Evolutionary conservation across 1,140 invertebrate genomes (phyloP).

Genomic region (Panulirus ornatus): DNA sequence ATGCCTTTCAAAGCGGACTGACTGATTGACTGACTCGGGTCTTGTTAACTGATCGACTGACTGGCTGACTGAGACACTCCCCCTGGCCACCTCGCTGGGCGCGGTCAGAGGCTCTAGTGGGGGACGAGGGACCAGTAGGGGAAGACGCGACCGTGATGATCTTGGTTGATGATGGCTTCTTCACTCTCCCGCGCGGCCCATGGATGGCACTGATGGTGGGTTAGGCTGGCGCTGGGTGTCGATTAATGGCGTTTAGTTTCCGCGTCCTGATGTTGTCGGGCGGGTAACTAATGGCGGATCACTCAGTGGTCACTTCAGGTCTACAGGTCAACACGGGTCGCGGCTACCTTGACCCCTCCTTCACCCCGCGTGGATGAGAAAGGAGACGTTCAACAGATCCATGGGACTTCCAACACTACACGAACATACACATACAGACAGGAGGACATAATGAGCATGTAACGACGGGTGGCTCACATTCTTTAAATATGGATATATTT

Average conservation of each 20-base stretch:
- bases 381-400: constrained; percentile 38
- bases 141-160: constrained; percentile 20
- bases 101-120: constrained; percentile 59
- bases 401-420: constrained; percentile 59
- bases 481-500: neutral
- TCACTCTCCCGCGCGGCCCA: neutral
- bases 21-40: constrained; percentile 56
- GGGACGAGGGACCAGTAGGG: constrained; percentile 2
- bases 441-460: constrained; percentile 63
- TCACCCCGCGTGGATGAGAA: constrained; percentile 50
- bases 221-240: neutral
- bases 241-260: neutral
- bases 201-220: neutral
- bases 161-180: too few relatives aligned
- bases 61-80: constrained; percentile 68
- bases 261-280: constrained; percentile 25
- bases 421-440: constrained; percentile 55
- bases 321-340: constrained; percentile 32
- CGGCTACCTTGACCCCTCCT: constrained; percentile 12
- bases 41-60: constrained; percentile 32
- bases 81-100: constrained; percentile 49
- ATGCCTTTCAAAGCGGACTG: constrained; percentile 56
- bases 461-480: constrained; percentile 46
- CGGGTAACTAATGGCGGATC: constrained; percentile 56
- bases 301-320: constrained; percentile 70